A percentile compares a stretch with the other conserved stretches of the same genome.
These are phyloP conservation scores for Cotesia vestalis DNA, from an alignment of 1,140 invertebrate species.

Conservation along the genomic window DNA sequence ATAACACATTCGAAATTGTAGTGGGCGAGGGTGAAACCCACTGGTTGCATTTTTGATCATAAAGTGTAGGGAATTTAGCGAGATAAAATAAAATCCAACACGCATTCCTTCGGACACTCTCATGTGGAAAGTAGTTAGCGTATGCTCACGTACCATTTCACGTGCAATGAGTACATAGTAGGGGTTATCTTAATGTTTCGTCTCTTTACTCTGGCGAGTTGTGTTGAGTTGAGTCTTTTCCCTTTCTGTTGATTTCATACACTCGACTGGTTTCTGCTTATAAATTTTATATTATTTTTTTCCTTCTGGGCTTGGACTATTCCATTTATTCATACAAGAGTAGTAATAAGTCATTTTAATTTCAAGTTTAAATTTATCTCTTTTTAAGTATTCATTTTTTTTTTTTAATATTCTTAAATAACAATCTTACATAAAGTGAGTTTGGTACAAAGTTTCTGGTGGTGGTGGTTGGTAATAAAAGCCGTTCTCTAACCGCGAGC, in stretches of 20 bases:
- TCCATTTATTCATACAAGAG: too few species aligned
- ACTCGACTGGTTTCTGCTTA: not conserved
- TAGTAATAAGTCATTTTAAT: too few species aligned
- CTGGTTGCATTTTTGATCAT: too few species aligned
- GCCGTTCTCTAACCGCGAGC: not conserved
- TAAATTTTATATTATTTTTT: not conserved
- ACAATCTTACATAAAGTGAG: not conserved
- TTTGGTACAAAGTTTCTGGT: not conserved
- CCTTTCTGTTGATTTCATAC: not conserved
- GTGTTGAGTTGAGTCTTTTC: not conserved
- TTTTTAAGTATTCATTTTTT: too few species aligned
- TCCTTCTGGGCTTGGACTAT: too few species aligned
- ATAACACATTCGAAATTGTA: too few species aligned
- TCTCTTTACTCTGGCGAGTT: not conserved
- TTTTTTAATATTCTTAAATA: too few species aligned
- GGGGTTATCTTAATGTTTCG: constrained; percentile 24
- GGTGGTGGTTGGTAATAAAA: constrained; percentile 9
- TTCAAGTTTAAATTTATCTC: too few species aligned
- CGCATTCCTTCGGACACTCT: constrained; percentile 16
- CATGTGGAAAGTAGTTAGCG: constrained; percentile 26
- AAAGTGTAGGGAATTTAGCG: not conserved
- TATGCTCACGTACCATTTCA: constrained; percentile 25
- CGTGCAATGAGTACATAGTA: constrained; percentile 5
- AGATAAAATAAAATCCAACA: not conserved
- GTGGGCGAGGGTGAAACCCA: too few species aligned